Evolutionary conservation across 2,113 vertebrate genomes (phyloP), one percentile per base, ranked within the genome.

Genomic region (Centrocercus urophasianus): DNA sequence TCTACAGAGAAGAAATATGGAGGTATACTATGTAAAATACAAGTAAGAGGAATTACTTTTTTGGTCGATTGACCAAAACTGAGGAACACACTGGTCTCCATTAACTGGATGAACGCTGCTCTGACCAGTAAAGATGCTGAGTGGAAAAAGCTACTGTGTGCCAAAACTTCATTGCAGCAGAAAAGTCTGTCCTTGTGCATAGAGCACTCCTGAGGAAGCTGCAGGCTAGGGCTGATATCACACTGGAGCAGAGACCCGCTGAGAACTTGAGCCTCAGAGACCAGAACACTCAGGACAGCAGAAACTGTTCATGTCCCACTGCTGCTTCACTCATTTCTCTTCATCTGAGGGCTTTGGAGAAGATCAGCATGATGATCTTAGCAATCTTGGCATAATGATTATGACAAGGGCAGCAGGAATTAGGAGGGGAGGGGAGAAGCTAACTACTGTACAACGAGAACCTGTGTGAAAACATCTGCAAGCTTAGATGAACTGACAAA

Each of bases 341-440:
- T 52, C 48, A 14, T 48, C 42, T 27, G 66, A 59, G 34, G 3
- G 15, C 66, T 24, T 75, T 38, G 25, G 60, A 92, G 10, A 64
- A 0, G 0, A 13, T 18, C 24, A 89, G 82, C 1, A 0, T 30
- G 38, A 38, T 10, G 38, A 38, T 38, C 38, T 38, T 38, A 4
- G 38, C 38, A 38, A 38, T 38, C 38, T 38, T 38, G 38, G 38
- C 38, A 38, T 38, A 38, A 38, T 38, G 38, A 38, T 38, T 9
- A 38, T 38, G 40, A 65, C 14, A 42, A 34, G 13, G 5, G 6
- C 13, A 50, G 20, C 2, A 19, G 10, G 36, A 42, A 87, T 47
- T 4, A 69, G 50, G 73, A 76, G 13, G 18, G 38, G 85, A 27
- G 38, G 22, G 7, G 28, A 88, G 60, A 27, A 76, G 32, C 27